Conservation (phyloP, 1,140 invertebrate species). For the Drosophila serrata region DNA sequence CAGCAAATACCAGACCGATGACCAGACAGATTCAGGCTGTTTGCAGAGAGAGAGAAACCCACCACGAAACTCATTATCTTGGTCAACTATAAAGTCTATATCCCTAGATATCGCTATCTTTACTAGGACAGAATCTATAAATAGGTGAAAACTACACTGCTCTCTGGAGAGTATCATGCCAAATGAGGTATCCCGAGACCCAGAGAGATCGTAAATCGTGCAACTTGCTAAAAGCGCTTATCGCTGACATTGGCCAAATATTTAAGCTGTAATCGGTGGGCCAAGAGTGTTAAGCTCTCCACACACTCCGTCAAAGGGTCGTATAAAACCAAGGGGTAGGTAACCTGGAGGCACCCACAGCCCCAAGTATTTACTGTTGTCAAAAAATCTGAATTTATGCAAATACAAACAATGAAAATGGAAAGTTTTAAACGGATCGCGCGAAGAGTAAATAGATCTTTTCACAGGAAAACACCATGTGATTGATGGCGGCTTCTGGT, state of each 20-base stretch:
- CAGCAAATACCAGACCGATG: constrained; percentile 6
- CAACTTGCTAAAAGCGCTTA: constrained; percentile 13
- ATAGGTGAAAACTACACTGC: not conserved
- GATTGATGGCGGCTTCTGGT: constrained; percentile 5
- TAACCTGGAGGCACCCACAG: not conserved
- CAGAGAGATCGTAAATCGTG: constrained; percentile 16
- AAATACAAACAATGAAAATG: constrained; percentile 39
- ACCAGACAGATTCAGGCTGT: not conserved
- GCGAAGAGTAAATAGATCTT: constrained; percentile 32
- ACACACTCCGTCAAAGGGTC: constrained; percentile 16
- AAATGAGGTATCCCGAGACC: not conserved
- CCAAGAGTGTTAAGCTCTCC: constrained; percentile 35
- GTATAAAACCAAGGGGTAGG: constrained; percentile 17
- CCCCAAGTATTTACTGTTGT: too few relatives aligned
- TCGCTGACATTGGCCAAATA: constrained; percentile 45
- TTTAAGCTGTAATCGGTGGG: constrained; percentile 22
- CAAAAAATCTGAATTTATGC: constrained; percentile 21
- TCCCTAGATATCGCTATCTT: not conserved
- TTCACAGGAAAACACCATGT: constrained; percentile 22
- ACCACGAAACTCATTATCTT: constrained; percentile 14
- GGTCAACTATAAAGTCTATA: constrained; percentile 4
- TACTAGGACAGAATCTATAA: constrained; percentile 5
- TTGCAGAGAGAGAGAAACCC: not conserved
- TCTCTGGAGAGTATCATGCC: constrained; percentile 1
- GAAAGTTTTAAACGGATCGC: constrained; percentile 33